A percentile compares a stretch with the other conserved stretches of the same genome.
Conservation (phyloP, 2,888 invertebrate species). For the Paralinhomoeus sp. region DNA sequence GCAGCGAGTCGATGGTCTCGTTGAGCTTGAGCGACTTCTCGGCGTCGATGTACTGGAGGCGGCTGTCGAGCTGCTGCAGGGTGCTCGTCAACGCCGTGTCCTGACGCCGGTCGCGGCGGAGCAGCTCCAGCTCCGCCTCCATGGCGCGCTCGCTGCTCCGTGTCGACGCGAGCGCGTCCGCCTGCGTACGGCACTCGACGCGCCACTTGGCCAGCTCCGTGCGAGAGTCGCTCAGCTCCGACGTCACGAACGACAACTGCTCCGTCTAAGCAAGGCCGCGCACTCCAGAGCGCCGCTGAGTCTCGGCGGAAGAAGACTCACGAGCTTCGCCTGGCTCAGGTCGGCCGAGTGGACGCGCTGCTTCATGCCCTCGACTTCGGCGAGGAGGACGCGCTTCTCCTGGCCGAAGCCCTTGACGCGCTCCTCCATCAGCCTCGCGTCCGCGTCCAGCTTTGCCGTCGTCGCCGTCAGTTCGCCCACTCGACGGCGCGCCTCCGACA, state of each 20-base stretch:
- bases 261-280: too few species aligned
- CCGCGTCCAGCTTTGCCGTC: too few species aligned
- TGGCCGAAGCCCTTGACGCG: not conserved
- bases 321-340: not conserved
- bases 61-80: not conserved
- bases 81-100: not conserved
- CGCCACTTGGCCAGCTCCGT: not conserved
- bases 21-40: not conserved
- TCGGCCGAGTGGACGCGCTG: not conserved
- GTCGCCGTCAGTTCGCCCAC: too few species aligned
- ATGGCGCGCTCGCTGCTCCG: not conserved
- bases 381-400: not conserved
- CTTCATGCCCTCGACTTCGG: not conserved
- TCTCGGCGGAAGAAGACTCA: not conserved
- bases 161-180: not conserved
- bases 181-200: not conserved
- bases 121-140: not conserved
- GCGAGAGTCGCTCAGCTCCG: not conserved
- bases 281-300: too few species aligned
- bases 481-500: too few species aligned
- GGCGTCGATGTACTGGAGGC: constrained; percentile 1
- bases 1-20: not conserved
- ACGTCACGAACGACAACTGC: not conserved
- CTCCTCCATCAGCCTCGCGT: too few species aligned
- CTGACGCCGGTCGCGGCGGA: not conserved